These are phyloP conservation scores for Macrotrachela quadricornifera DNA, from an alignment of 1,140 invertebrate species.

Conservation along the genomic window DNA sequence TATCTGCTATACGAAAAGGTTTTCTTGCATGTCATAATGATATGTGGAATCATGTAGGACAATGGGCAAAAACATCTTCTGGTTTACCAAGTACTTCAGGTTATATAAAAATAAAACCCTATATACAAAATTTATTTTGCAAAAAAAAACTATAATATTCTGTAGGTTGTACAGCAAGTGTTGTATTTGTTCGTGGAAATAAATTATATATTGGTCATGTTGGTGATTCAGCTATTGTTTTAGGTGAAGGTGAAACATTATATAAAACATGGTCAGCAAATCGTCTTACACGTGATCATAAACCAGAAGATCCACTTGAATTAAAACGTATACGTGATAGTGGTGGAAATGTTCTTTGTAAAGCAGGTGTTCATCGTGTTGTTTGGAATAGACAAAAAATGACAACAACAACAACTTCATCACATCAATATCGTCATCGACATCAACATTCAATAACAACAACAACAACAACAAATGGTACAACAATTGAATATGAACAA, in stretches of 20 bases:
- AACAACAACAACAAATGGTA: too few relatives aligned
- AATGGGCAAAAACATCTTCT: slow-evolving; percentile 74
- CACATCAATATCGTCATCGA: too few relatives aligned
- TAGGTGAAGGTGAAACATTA: slow-evolving; percentile 36
- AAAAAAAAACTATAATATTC: too few relatives aligned
- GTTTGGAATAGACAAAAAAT: slow-evolving; percentile 60
- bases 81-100: slow-evolving; percentile 83
- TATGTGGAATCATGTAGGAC: slow-evolving; percentile 86
- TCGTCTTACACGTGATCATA: slow-evolving; percentile 46
- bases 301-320: slow-evolving; percentile 70
- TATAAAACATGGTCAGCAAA: neutral
- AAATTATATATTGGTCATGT: slow-evolving; percentile 94
- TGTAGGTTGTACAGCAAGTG: slow-evolving; percentile 48
- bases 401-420: neutral
- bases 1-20: slow-evolving; percentile 63
- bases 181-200: slow-evolving; percentile 72
- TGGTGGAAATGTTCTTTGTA: slow-evolving; percentile 57
- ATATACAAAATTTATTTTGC: too few relatives aligned
- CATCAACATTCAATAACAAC: too few relatives aligned
- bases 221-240: slow-evolving; percentile 76
- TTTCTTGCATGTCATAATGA: slow-evolving; percentile 74
- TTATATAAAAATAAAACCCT: too few relatives aligned
- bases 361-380: slow-evolving; percentile 75
- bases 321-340: slow-evolving; percentile 53
- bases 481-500: slow-evolving; percentile 39